Conservation (phyloP, 2,113 vertebrate species). For the Tauraco erythrolophus region DNA sequence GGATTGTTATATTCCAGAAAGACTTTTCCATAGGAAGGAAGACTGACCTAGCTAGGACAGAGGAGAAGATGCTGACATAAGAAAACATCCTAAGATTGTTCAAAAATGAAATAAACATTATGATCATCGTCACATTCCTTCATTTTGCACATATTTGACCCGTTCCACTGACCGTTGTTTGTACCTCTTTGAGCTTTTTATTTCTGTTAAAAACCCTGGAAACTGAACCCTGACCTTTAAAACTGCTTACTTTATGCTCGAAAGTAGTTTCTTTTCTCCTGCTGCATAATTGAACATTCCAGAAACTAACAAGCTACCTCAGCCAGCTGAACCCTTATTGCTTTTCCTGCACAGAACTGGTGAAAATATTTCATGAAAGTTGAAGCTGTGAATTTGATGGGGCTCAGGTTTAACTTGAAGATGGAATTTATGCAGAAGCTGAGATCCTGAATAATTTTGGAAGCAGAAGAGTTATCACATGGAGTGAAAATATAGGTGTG, state of each 20-base stretch:
- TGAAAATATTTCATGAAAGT: background rate
- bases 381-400: background rate
- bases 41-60: background rate
- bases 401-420: background rate
- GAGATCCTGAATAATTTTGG: background rate
- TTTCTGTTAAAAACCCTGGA: background rate
- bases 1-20: background rate
- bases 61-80: background rate
- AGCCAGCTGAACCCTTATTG: constrained; percentile 18
- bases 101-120: background rate
- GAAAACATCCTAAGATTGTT: background rate
- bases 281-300: constrained; percentile 32
- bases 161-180: background rate
- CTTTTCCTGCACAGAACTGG: background rate
- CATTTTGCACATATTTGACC: background rate
- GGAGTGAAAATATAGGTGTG: background rate
- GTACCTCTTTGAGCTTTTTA: background rate
- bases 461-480: rapidly evolving
- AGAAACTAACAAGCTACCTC: background rate
- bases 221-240: background rate
- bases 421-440: background rate
- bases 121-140: background rate
- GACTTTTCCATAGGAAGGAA: background rate
- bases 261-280: background rate
- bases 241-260: background rate